These are phyloP conservation scores for Arctopsyche grandis DNA, from an alignment of 1,140 invertebrate species.

Conservation along the genomic window DNA sequence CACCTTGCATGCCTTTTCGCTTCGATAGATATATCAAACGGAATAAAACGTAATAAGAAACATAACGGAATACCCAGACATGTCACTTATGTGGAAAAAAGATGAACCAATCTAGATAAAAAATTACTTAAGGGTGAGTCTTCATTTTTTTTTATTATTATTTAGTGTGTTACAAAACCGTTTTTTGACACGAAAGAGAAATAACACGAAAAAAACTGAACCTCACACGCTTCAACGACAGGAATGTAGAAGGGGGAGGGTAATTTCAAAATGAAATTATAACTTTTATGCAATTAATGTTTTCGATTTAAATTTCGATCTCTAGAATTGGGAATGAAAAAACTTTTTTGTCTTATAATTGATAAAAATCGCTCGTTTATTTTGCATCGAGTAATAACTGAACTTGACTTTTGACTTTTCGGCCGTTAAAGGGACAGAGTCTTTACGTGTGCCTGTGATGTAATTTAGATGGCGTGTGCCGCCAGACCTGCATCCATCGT, in stretches of 20 bases:
- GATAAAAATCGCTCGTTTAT: too few species aligned
- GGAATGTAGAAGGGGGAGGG: too few species aligned
- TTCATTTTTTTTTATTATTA: background rate
- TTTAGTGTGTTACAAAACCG: background rate
- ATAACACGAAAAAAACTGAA: background rate
- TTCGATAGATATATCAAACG: conserved; percentile 11
- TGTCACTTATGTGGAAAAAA: conserved; percentile 31
- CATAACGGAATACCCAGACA: conserved; percentile 28
- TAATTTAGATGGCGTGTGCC: conserved; percentile 42
- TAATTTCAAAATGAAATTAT: too few species aligned
- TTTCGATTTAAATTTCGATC: too few species aligned
- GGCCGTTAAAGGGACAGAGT: background rate
- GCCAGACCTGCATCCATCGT: conserved; percentile 39
- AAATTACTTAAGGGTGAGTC: conserved; percentile 17
- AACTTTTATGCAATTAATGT: too few species aligned
- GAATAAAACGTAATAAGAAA: conserved; percentile 26
- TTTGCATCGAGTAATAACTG: too few species aligned
- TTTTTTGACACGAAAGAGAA: conserved; percentile 12
- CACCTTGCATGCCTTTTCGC: conserved; percentile 9
- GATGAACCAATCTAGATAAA: conserved; percentile 37
- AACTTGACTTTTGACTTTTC: too few species aligned
- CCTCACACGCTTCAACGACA: too few species aligned
- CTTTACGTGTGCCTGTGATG: conserved; percentile 9
- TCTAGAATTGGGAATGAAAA: too few species aligned
- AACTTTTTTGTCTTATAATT: too few species aligned